Base-by-base conservation (phyloP, 2,113 vertebrate species). In the Burhinus oedicnemus region DNA sequence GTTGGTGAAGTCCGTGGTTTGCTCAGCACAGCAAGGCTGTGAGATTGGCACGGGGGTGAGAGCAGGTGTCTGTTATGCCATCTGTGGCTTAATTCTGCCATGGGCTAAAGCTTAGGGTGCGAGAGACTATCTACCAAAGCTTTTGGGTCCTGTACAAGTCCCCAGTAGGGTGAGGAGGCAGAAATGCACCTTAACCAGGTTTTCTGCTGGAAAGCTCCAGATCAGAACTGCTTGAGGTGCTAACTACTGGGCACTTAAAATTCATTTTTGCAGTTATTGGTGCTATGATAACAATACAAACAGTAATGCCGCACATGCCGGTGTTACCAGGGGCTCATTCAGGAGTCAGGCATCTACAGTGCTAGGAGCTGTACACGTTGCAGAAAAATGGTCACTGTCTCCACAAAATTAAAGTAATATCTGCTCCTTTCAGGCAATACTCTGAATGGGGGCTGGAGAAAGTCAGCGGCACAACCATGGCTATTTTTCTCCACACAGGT, bases 31-130 rank as follows among this genome's bases (percentile, higher is more conserved):
- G 51, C 26, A 18, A 44, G 58, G 54, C 87, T 14, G 18, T 34
- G 45, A 40, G 29, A 19, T 25, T 11, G 51, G 22, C 14, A 32
- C 0, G 2, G 44, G 19, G 26, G 11, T 27, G 49, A 32, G 8
- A 38, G 36, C 23, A 15, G 52, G 15, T 2, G 0, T 29, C 44
- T 60, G 32, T 16, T 36, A 13, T 2, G 3, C 34, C 21, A 15
- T 12, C 34, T 25, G 9, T 45, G 45, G 34, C 68, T 66, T 60
- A 60, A 47, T 38, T 45, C 36, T 40, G 45, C 17, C 51, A 6
- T 19, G 26, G 36, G 27, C 6, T 72, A 19, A 42, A 42, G 17
- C 32, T 36, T 15, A 22, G 32, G 16, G 11, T 25, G 30, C 25
- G 55, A 25, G 30, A 55, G 26, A 5, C 30, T 22, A 44, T 40